Evolutionary conservation across 1,140 invertebrate genomes (phyloP), one percentile per base, ranked within the genome.

Genomic region (Melitaea cinxia): DNA sequence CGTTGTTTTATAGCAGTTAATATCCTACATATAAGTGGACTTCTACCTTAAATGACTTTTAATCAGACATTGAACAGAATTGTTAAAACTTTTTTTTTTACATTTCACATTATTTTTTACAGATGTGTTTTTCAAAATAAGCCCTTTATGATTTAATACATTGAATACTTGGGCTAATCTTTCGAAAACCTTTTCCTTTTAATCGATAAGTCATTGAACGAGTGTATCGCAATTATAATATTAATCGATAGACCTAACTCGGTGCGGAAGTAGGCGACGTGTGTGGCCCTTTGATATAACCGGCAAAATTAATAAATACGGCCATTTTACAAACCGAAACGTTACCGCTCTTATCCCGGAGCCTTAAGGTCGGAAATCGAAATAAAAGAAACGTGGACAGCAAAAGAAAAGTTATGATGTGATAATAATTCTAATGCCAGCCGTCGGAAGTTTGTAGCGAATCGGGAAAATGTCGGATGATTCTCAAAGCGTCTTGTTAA

Each of bases 231-330:
- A 2, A 30, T 24, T 37, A 39, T 24, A 55, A 55, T n/a, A 17
- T 55, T 24, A 55, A 55, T 55, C 53, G 30, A 55, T 55, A 55
- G 33, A 55, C 33, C 52, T 37, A 39, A 55, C 52, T 35, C 19
- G 53, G 21, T 37, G 53, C 53, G 53, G 53, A 55, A 10, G 53
- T 55, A 33, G 15, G 52, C 33, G 23, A 39, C 53, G 53, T 55
- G 53, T 55, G 53, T 55, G 53, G 53, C 53, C 53, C 53, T 55
- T 55, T 55, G 53, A 55, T 55, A 55, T 39, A 30, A 12, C 17
- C 53, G 53, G 17, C 4, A 12, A 55, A 35, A 37, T 55, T 55
- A 55, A 55, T 10, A 33, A 33, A 55, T 55, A 14, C 33, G 23
- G 19, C 24, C 33, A 15, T 10, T 23, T 15, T 15, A 7, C 9